These are phyloP conservation scores for Plumapathes pennacea DNA, from an alignment of 92 coral and sea anemone species.

Conservation along the genomic window DNA sequence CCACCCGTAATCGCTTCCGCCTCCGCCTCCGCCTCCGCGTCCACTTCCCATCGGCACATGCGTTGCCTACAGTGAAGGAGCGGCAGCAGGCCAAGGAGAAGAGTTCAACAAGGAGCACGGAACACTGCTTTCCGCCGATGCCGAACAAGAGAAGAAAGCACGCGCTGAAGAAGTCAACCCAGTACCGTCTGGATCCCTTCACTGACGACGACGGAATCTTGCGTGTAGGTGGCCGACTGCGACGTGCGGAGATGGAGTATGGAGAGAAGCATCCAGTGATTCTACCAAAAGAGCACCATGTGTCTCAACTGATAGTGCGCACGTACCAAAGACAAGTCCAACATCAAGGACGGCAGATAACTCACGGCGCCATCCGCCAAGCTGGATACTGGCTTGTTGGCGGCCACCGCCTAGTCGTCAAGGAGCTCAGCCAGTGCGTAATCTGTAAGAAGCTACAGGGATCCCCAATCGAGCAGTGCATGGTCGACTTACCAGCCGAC, in stretches of 20 bases:
- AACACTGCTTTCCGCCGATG: too few species aligned
- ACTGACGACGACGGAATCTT: conserved; percentile 5
- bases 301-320: conserved; percentile 8
- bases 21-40: too few species aligned
- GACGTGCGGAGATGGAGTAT: conserved; percentile 7
- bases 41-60: too few species aligned
- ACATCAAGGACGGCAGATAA: conserved; percentile 43
- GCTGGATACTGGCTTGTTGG: conserved; percentile 28
- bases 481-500: conserved; percentile 35
- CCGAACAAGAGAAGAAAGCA: background rate
- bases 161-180: too few species aligned
- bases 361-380: conserved; percentile 27
- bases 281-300: conserved; percentile 9
- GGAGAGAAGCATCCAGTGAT: conserved; percentile 35
- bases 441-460: conserved; percentile 18
- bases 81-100: too few species aligned
- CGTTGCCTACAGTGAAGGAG: too few species aligned
- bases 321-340: conserved; percentile 27
- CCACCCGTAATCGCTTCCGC: too few species aligned
- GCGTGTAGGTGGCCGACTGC: conserved; percentile 33
- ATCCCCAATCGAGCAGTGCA: background rate
- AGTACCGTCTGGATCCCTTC: too few species aligned
- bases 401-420: conserved; percentile 2
- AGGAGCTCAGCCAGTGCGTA: conserved; percentile 6
- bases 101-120: too few species aligned